Percentiles rank a stretch among this genome's conserved stretches.
These are phyloP conservation scores for Rutilus rutilus DNA, from an alignment of 2,113 vertebrate genomes.

Conservation along the genomic window DNA sequence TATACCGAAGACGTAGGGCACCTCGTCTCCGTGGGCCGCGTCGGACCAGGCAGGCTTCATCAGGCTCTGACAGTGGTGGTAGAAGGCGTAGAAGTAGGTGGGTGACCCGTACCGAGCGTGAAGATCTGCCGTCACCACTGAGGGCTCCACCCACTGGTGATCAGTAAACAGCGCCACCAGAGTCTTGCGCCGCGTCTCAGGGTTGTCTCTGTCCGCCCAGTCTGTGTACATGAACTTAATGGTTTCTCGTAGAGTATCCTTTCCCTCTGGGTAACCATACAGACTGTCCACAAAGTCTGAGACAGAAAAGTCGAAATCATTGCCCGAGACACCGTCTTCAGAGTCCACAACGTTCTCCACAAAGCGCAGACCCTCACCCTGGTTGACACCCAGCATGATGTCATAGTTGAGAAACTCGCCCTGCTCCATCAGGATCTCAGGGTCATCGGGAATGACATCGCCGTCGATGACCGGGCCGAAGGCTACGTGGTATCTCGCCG, in stretches of 20 bases:
- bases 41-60: constrained; percentile 99
- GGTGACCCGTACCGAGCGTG: constrained; percentile 97
- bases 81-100: constrained; percentile 98
- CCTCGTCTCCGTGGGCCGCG: constrained; percentile 95
- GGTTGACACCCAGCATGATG: constrained; percentile 99
- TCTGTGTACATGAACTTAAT: constrained; percentile 99
- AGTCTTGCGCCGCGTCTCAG: constrained; percentile 94
- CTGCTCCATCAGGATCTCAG: constrained; percentile 98
- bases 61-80: constrained; percentile 99
- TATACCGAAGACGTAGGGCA: constrained; percentile 96
- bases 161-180: constrained; percentile 97
- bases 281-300: constrained; percentile 99
- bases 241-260: constrained; percentile 95
- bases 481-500: constrained; percentile 95
- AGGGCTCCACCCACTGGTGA: constrained; percentile 98
- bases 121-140: constrained; percentile 94
- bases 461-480: constrained; percentile 98
- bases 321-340: constrained; percentile 95
- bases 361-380: constrained; percentile 96
- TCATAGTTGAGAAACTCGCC: constrained; percentile 99
- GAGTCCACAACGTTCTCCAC: constrained; percentile 98
- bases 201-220: constrained; percentile 98
- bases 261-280: constrained; percentile 97
- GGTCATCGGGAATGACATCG: constrained; percentile 97
- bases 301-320: constrained; percentile 97